Evolutionary conservation across 2,888 invertebrate genomes (phyloP), one percentile per base, ranked within the genome.

Genomic region (Argyresthia goedartella): DNA sequence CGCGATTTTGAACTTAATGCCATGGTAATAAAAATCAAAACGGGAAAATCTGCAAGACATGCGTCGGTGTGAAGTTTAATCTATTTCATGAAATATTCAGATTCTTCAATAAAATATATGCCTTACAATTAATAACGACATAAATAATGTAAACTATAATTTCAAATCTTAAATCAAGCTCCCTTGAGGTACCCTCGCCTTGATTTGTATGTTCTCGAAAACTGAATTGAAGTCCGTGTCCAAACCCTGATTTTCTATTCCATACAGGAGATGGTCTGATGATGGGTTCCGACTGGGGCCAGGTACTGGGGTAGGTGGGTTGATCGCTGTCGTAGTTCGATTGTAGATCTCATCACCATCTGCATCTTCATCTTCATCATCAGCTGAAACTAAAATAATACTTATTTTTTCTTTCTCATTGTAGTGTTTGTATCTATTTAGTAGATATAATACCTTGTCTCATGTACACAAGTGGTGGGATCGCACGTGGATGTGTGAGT

Each of bases 151-250:
- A 25, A 39, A n/a, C 39, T 13, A 49, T 15, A n/a, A n/a, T n/a
- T n/a, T n/a, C n/a, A n/a, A n/a, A n/a, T n/a, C n/a, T 44, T 69
- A 81, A 55, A 85, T 85, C 54, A 86, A 69, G 67, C 85, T 82
- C 54, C 66, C 62, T 55, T 70, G 66, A 61, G 81, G 66, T 61
- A 81, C 79, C 6, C 25, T 25, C 59, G 81, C 73, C 63, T 88
- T 88, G 57, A 88, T 89, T 66, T 89, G 88, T 67, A 90, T 89
- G 63, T 89, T 88, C 64, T 88, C 88, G 65, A 90, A 89, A 1
- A 89, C 89, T 54, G 88, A 88, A 65, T 90, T 89, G 60, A 90
- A 90, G 63, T 90, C 90, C 7, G 89, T 88, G 52, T 90, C 90
- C 58, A 90, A 69, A 36, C 88, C 89, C 58, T 86, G 81, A 62